Evolutionary conservation across 2,888 invertebrate genomes (phyloP).

Genomic region (Odontothrips loti): DNA sequence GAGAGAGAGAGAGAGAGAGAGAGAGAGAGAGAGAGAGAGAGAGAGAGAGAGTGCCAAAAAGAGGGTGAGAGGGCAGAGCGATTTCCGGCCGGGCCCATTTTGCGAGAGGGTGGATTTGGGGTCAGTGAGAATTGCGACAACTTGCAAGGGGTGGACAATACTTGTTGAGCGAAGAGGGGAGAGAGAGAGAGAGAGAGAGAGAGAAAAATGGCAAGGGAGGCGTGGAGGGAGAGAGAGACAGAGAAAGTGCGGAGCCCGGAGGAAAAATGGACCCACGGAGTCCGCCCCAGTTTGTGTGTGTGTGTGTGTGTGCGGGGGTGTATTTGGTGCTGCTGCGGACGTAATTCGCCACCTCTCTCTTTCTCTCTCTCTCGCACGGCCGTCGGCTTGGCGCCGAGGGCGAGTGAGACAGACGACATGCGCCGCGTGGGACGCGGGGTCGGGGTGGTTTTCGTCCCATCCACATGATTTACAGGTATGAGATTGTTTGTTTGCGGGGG

Average conservation of each 20-base stretch:
- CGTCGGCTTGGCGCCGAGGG: background rate
- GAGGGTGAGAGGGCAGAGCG: no score
- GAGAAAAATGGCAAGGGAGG: no score
- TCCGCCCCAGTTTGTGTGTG: no score
- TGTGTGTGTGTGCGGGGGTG: no score
- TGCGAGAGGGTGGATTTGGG: slow-evolving; percentile 16
- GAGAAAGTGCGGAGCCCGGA: no score
- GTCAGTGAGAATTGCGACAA: slow-evolving; percentile 14
- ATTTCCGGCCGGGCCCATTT: background rate
- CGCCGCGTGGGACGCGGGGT: background rate
- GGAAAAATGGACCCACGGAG: no score
- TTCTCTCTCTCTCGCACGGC: background rate
- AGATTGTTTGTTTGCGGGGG: slow-evolving; percentile 18
- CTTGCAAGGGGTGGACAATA: slow-evolving; percentile 13
- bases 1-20: background rate
- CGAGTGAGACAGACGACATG: background rate
- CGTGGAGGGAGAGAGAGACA: no score
- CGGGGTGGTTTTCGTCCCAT: background rate
- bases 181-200: background rate
- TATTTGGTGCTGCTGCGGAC: background rate
- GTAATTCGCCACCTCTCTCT: background rate
- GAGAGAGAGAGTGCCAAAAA: background rate
- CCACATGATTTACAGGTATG: slow-evolving; percentile 24
- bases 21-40: background rate
- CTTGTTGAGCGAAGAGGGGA: slow-evolving; percentile 4